These are phyloP conservation scores for Brachypteracias leptosomus DNA, from an alignment of 2,113 vertebrate species.

Conservation along the genomic window DNA sequence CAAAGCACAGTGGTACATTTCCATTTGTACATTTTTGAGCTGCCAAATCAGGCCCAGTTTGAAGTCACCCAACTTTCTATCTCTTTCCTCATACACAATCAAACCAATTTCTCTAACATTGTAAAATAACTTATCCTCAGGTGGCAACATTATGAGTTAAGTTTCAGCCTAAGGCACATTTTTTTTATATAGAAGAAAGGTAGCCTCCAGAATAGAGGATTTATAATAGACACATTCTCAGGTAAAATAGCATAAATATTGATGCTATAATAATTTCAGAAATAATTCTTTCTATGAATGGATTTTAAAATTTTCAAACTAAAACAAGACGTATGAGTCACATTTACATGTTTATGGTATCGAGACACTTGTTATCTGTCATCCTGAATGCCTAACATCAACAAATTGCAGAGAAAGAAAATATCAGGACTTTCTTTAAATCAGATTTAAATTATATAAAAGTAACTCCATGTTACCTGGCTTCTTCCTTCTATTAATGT, in stretches of 20 bases:
- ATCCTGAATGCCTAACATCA: not conserved
- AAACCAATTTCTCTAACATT: not conserved
- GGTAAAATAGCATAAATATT: not conserved
- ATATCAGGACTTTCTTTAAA: conserved; percentile 20
- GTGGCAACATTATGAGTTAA: not conserved
- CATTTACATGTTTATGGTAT: not conserved
- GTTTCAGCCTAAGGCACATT: not conserved
- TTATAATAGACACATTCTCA: not conserved
- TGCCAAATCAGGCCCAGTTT: not conserved
- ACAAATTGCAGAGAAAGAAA: conserved; percentile 13
- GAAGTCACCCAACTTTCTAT: not conserved
- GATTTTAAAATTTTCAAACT: not conserved
- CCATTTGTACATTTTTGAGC: not conserved
- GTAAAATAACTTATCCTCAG: not conserved
- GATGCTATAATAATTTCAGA: not conserved
- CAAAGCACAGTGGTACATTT: not conserved
- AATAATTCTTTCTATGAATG: not conserved
- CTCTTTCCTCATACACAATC: not conserved
- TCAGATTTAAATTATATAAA: not conserved
- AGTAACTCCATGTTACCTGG: not conserved
- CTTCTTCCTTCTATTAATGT: conserved; percentile 23
- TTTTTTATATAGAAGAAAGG: not conserved
- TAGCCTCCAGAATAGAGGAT: not conserved
- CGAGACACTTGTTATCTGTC: not conserved
- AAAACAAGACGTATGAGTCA: not conserved